Evolutionary conservation across 2,113 vertebrate species (phyloP).

Genomic region (Corapipo altera): DNA sequence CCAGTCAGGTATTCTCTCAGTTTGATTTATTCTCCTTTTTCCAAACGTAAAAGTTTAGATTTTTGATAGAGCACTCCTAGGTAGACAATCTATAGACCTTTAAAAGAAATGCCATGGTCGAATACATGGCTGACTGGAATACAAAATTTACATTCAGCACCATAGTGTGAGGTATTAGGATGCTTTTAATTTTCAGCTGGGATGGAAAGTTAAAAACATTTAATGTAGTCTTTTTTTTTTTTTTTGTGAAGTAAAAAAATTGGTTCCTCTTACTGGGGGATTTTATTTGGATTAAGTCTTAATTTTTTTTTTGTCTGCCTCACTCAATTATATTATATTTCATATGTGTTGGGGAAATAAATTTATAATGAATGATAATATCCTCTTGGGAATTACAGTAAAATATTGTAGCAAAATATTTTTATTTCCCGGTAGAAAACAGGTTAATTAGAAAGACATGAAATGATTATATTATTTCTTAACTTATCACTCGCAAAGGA

Average conservation of each 20-base stretch:
- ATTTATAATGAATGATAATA: background rate
- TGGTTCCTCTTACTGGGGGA: background rate
- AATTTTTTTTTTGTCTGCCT: background rate
- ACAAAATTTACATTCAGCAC: background rate
- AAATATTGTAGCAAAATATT: background rate
- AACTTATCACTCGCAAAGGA: background rate
- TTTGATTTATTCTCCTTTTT: conserved; percentile 38
- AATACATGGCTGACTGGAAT: background rate
- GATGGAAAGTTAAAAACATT: background rate
- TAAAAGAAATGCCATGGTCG: background rate
- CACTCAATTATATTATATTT: background rate
- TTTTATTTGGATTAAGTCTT: background rate
- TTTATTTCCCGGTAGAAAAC: background rate
- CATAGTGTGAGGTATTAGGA: background rate
- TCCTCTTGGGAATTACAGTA: background rate
- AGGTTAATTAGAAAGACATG: background rate
- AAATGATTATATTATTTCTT: background rate
- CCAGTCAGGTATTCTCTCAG: background rate
- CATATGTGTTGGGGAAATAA: background rate
- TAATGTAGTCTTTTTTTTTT: background rate
- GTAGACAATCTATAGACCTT: background rate
- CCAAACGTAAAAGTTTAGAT: background rate
- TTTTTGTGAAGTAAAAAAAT: background rate
- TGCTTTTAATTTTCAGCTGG: background rate
- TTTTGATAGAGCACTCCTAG: background rate